Conservation (phyloP, 1,140 invertebrate species). For the Drosophila parabipectinata region DNA sequence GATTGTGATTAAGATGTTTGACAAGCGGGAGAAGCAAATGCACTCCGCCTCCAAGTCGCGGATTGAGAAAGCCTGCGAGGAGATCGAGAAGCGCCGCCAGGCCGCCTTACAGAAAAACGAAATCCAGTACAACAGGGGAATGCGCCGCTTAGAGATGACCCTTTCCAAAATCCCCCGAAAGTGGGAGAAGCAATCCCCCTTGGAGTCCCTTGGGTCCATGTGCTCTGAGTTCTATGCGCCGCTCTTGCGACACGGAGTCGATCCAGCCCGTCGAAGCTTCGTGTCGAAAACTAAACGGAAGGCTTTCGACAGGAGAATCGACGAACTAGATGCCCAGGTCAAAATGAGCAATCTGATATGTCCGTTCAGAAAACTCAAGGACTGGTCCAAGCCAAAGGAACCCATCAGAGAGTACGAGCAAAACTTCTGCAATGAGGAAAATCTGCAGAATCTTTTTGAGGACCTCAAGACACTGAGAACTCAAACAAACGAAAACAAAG, state of each 20-base stretch:
- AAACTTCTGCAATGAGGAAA: slow-evolving; percentile 72
- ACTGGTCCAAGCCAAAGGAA: slow-evolving; percentile 76
- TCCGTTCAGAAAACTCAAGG: slow-evolving; percentile 72
- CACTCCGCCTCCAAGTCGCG: slow-evolving; percentile 81
- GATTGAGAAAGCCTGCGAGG: slow-evolving; percentile 79
- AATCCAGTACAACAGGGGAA: slow-evolving; percentile 78
- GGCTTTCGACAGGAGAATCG: slow-evolving; percentile 73
- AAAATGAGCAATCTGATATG: slow-evolving; percentile 52
- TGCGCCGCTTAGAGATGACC: slow-evolving; percentile 56
- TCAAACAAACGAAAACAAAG: slow-evolving; percentile 25
- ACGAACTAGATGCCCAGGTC: slow-evolving; percentile 67
- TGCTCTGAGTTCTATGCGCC: slow-evolving; percentile 86
- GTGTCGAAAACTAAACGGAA: slow-evolving; percentile 45
- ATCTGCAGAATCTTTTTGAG: slow-evolving; percentile 76
- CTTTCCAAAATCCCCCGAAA: slow-evolving; percentile 50
- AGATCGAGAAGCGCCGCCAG: slow-evolving; percentile 79
- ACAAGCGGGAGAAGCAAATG: slow-evolving; percentile 77
- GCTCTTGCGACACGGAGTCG: slow-evolving; percentile 84
- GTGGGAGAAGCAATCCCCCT: slow-evolving; percentile 83
- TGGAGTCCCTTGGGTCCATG: slow-evolving; percentile 84
- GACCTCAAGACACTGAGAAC: slow-evolving; percentile 41
- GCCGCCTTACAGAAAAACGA: slow-evolving; percentile 82
- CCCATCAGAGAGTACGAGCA: slow-evolving; percentile 67
- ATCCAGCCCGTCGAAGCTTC: slow-evolving; percentile 84
- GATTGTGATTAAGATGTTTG: slow-evolving; percentile 85